Evolutionary conservation across 1,140 invertebrate genomes (phyloP).

Genomic region (Heterodera schachtii): DNA sequence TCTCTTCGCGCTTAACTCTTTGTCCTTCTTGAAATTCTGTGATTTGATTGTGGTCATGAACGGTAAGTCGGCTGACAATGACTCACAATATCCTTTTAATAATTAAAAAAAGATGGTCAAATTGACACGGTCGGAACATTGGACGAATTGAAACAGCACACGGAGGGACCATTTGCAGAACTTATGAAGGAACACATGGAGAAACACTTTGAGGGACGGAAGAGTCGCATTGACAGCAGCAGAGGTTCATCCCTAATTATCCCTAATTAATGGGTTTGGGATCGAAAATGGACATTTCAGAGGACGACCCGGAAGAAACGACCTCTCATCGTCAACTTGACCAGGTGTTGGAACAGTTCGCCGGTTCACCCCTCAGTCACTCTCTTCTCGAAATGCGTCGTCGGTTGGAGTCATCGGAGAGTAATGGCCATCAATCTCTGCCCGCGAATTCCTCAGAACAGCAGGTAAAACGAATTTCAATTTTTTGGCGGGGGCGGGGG

Average conservation of each 20-base stretch:
- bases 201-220: slow-evolving; percentile 34
- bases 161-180: slow-evolving; percentile 41
- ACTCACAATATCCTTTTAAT: background rate
- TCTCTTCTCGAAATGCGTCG: slow-evolving; percentile 30
- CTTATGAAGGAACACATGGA: slow-evolving; percentile 38
- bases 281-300: background rate
- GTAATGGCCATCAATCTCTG: background rate
- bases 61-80: slow-evolving; percentile 14
- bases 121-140: slow-evolving; percentile 40
- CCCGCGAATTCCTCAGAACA: too few relatives aligned
- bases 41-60: slow-evolving; percentile 47
- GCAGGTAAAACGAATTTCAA: background rate
- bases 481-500: background rate
- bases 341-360: slow-evolving; percentile 19
- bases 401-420: slow-evolving; percentile 8
- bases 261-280: too few relatives aligned
- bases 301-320: background rate
- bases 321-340: background rate
- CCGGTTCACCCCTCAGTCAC: slow-evolving; percentile 33
- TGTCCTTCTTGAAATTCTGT: slow-evolving; percentile 38
- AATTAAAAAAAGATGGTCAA: slow-evolving; percentile 40
- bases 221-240: background rate
- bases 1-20: slow-evolving; percentile 50
- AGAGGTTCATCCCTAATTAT: background rate
- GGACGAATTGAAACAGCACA: slow-evolving; percentile 37